Percentiles rank a stretch among this genome's conserved stretches.
phyloP scores from a whole-genome alignment of 2,113 vertebrate species.

The Casuarius casuarius region DNA sequence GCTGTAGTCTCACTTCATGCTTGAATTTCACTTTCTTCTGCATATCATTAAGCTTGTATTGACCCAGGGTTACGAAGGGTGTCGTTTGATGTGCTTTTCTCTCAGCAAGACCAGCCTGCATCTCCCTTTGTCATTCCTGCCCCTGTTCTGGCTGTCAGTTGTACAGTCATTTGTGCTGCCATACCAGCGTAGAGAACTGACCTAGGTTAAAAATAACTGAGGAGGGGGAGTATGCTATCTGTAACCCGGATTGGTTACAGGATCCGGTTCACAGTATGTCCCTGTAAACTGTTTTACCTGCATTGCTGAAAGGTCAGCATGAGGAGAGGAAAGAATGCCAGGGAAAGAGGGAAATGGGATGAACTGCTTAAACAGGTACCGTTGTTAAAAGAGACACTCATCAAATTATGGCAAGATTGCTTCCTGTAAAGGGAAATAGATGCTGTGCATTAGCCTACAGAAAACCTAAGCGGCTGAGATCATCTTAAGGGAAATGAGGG shows the following conservation, averaged over 20 bases:
- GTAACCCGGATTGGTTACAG: background rate
- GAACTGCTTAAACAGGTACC: background rate
- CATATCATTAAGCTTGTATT: background rate
- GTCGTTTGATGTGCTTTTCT: background rate
- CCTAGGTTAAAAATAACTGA: background rate
- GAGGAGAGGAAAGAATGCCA: background rate
- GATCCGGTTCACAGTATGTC: background rate
- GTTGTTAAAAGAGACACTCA: background rate
- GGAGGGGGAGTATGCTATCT: background rate
- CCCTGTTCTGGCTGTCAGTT: background rate
- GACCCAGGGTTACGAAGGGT: background rate
- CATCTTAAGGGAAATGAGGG: background rate
- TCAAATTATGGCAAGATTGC: background rate
- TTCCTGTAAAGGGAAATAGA: conserved; percentile 45
- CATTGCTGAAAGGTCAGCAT: background rate
- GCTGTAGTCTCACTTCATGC: background rate
- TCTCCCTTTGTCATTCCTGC: background rate
- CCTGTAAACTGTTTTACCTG: background rate
- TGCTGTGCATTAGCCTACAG: conserved; percentile 36
- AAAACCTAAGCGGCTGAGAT: conserved; percentile 47
- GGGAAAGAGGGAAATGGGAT: background rate
- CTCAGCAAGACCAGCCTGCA: background rate
- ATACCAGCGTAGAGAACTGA: background rate
- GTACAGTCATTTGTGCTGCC: background rate
- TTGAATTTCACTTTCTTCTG: background rate